phyloP scores from a whole-genome alignment of 2,113 vertebrate genomes.

The Misgurnus anguillicaudatus region DNA sequence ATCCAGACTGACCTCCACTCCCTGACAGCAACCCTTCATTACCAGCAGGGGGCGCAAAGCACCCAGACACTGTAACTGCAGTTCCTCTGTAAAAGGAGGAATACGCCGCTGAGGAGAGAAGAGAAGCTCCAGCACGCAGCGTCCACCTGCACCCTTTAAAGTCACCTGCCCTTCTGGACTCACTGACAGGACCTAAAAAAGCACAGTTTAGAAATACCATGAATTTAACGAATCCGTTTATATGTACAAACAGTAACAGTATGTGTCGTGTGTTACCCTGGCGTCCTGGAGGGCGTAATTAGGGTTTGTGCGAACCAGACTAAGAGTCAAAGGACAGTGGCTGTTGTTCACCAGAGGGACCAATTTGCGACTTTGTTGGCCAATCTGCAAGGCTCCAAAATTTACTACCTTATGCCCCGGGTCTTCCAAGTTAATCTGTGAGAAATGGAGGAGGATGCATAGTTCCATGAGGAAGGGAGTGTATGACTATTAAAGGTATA shows the following conservation, averaged over 20 bases:
- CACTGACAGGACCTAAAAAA: slow-evolving; percentile 64
- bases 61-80: slow-evolving; percentile 75
- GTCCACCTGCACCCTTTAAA: slow-evolving; percentile 72
- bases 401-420: slow-evolving; percentile 75
- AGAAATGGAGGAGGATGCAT: neutral
- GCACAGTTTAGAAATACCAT: neutral
- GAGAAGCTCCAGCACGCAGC: slow-evolving; percentile 74
- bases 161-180: slow-evolving; percentile 68
- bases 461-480: neutral
- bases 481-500: neutral
- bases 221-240: too few relatives aligned
- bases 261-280: slow-evolving; percentile 68
- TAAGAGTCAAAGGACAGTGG: slow-evolving; percentile 69
- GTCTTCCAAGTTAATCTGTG: slow-evolving; percentile 79
- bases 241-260: too few relatives aligned
- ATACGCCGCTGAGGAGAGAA: slow-evolving; percentile 75
- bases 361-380: slow-evolving; percentile 73
- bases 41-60: slow-evolving; percentile 76
- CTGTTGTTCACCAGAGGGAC: slow-evolving; percentile 81
- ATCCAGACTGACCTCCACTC: slow-evolving; percentile 78
- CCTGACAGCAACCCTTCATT: slow-evolving; percentile 82
- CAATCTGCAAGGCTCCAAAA: slow-evolving; percentile 77
- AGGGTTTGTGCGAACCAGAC: slow-evolving; percentile 61
- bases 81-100: slow-evolving; percentile 74
- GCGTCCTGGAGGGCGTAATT: slow-evolving; percentile 67